A percentile compares a stretch with the other conserved stretches of the same genome.
Conservation (phyloP, 1,140 invertebrate genomes). For the Sitobion miscanthi region DNA sequence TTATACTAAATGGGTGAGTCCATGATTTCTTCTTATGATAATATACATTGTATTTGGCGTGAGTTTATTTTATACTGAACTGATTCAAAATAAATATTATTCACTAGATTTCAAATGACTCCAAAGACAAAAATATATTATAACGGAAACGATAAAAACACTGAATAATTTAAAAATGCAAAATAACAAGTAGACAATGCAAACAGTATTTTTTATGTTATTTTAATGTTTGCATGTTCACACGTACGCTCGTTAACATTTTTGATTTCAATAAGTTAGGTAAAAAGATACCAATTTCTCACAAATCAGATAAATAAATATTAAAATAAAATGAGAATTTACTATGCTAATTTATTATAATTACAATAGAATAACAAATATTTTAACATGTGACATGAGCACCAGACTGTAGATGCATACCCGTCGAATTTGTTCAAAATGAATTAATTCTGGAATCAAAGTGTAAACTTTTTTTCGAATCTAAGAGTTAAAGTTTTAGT, state of each 20-base stretch:
- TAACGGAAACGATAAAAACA: background rate
- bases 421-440: background rate
- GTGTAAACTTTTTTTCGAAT: background rate
- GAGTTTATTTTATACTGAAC: background rate
- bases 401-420: background rate
- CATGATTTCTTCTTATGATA: background rate
- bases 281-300: background rate
- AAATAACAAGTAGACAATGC: background rate
- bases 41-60: background rate
- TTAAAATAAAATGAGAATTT: background rate
- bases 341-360: background rate
- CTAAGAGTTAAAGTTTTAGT: background rate
- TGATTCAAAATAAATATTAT: background rate
- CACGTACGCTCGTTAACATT: background rate
- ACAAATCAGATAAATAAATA: background rate
- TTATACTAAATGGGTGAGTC: background rate
- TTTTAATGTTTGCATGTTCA: background rate
- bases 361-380: background rate
- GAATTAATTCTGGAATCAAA: background rate
- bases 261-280: background rate
- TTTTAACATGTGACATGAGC: background rate
- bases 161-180: background rate
- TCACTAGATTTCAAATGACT: background rate
- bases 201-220: background rate
- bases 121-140: background rate